Percentiles rank a stretch among this genome's conserved stretches.
phyloP scores from a whole-genome alignment of 64 coral and sea anemone species.

The Montipora foliosa region DNA sequence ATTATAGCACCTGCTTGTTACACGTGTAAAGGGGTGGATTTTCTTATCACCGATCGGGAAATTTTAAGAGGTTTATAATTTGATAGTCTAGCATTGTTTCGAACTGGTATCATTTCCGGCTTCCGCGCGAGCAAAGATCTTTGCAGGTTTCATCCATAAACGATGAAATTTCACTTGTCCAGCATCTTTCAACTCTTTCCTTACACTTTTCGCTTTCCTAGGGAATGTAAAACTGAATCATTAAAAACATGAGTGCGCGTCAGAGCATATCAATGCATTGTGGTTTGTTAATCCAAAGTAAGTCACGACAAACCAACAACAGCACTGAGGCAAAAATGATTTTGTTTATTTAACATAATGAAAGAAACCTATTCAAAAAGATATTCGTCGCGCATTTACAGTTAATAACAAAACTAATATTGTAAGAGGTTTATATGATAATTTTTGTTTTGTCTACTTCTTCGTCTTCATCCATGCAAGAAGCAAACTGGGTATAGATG shows the following conservation, averaged over 20 bases:
- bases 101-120: background rate
- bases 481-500: background rate
- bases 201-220: background rate
- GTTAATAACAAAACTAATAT: background rate
- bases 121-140: background rate
- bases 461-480: background rate
- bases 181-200: background rate
- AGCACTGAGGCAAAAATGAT: background rate
- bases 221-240: too few relatives aligned
- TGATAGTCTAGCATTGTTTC: background rate
- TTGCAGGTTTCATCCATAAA: background rate
- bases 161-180: background rate
- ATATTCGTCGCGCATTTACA: background rate
- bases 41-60: background rate
- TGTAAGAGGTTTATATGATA: background rate
- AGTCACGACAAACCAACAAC: background rate
- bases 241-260: too few relatives aligned
- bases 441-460: background rate
- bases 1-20: background rate
- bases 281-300: too few relatives aligned
- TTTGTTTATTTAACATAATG: background rate
- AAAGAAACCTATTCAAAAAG: background rate
- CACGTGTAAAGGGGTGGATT: background rate
- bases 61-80: background rate
- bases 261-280: too few relatives aligned